Evolutionary conservation across 2,797 vertebrate species (phyloP).

Genomic region (Melopsittacus undulatus): DNA sequence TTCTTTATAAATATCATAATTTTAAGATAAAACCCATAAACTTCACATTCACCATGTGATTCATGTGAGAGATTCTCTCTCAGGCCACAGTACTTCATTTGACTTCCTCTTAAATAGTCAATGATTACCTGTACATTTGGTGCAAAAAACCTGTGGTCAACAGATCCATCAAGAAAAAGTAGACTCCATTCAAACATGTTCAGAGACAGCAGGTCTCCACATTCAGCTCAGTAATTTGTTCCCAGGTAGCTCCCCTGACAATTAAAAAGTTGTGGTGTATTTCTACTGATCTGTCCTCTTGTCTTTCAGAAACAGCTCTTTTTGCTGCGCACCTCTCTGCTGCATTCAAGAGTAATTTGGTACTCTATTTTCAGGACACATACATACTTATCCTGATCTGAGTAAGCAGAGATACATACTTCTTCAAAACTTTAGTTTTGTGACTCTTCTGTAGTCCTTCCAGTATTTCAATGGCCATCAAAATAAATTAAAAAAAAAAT

Average conservation of each 20-base stretch:
- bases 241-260: neutral
- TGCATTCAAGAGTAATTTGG: neutral
- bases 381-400: neutral
- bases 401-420: neutral
- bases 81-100: neutral
- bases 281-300: neutral
- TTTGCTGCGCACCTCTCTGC: neutral
- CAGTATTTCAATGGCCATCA: neutral
- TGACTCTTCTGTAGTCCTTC: neutral
- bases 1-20: accelerated
- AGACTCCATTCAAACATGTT: neutral
- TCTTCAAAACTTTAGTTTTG: neutral
- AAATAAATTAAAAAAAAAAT: neutral
- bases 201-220: neutral
- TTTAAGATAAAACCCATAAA: neutral
- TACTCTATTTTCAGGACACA: neutral
- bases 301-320: neutral
- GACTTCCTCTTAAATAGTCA: neutral
- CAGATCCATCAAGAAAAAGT: neutral
- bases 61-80: neutral
- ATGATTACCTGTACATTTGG: accelerated
- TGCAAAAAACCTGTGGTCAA: neutral
- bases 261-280: neutral
- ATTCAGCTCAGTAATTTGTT: neutral
- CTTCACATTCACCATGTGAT: neutral